These are phyloP conservation scores for Eclectus roratus DNA, from an alignment of 2,113 vertebrate species.

Conservation along the genomic window DNA sequence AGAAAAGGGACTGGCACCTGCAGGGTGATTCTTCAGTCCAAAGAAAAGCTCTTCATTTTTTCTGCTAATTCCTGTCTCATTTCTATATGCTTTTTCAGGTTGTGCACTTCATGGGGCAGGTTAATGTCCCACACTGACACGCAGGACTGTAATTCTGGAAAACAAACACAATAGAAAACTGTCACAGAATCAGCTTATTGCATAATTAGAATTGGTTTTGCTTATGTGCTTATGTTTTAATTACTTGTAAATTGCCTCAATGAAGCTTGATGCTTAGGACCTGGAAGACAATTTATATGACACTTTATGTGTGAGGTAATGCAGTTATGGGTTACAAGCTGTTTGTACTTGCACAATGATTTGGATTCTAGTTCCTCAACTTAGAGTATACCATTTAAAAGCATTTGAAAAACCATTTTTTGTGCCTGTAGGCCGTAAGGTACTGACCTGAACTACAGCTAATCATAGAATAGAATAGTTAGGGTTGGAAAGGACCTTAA, in stretches of 20 bases:
- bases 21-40: slow-evolving; percentile 62
- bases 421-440: neutral
- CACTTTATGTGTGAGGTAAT: neutral
- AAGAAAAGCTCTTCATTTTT: slow-evolving; percentile 81
- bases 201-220: neutral
- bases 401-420: neutral
- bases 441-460: neutral
- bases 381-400: neutral
- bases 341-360: neutral
- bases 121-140: slow-evolving; percentile 87
- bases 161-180: neutral
- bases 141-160: slow-evolving; percentile 82
- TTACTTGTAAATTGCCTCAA: neutral
- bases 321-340: neutral
- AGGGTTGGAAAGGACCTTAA: too few species aligned
- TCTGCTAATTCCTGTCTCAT: slow-evolving; percentile 83
- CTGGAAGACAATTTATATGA: neutral
- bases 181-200: neutral
- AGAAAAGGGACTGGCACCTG: neutral
- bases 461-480: too few species aligned
- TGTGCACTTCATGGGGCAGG: slow-evolving; percentile 87
- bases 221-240: neutral
- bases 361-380: neutral
- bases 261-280: neutral
- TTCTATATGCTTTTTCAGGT: slow-evolving; percentile 87